phyloP scores from a whole-genome alignment of 2,888 invertebrate species.

The Cosmia pyralina region DNA sequence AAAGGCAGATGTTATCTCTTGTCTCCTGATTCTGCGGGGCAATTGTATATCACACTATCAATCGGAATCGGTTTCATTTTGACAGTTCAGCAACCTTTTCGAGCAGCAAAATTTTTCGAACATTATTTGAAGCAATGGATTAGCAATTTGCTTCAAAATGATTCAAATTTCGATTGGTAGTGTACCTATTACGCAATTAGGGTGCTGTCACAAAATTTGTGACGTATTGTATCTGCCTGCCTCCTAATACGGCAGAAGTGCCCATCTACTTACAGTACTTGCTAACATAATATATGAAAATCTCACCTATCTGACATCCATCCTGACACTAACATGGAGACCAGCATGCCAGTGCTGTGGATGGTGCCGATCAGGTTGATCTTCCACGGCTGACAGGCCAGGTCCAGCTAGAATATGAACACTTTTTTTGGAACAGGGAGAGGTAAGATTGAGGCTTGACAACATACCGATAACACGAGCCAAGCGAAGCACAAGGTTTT shows the following conservation, averaged over 20 bases:
- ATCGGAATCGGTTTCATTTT: no score
- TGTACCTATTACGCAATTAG: no score
- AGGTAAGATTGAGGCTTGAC: background rate
- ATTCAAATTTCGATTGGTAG: no score
- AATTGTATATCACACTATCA: no score
- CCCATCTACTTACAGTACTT: background rate
- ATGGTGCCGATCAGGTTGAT: slow-evolving; percentile 80
- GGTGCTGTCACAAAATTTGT: background rate
- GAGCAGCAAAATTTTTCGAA: no score
- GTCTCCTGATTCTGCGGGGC: background rate
- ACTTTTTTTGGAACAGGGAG: background rate
- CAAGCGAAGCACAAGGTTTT: no score
- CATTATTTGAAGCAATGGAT: no score
- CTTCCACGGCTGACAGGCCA: slow-evolving; percentile 82
- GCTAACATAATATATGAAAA: background rate
- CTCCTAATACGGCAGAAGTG: background rate
- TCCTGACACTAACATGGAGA: slow-evolving; percentile 79
- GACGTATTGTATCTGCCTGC: no score
- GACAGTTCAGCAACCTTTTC: background rate
- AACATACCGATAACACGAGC: background rate
- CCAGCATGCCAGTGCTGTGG: slow-evolving; percentile 79
- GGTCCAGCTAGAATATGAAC: slow-evolving; percentile 73
- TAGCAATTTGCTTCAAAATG: no score
- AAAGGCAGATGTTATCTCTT: background rate
- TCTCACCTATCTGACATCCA: slow-evolving; percentile 80